These are phyloP conservation scores for Neoascia interrupta DNA, from an alignment of 2,888 invertebrate genomes.

Conservation along the genomic window DNA sequence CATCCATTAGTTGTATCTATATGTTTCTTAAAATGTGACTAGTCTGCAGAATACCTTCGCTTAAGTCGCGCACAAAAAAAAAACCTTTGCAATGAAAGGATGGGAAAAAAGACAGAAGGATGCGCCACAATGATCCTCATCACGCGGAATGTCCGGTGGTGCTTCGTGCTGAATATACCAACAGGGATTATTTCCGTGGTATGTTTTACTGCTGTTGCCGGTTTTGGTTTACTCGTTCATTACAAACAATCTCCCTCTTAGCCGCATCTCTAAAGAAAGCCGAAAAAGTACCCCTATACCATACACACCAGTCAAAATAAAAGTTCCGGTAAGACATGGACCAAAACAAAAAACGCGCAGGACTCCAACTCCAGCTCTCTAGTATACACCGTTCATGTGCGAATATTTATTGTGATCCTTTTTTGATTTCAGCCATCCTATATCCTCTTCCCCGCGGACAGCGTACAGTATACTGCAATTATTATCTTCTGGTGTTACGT, in stretches of 20 bases:
- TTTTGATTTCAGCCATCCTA: constrained; percentile 39
- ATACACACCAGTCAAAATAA: too few species aligned
- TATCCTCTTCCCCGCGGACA: neutral
- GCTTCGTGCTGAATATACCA: constrained; percentile 7
- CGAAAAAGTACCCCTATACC: too few species aligned
- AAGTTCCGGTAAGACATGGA: too few species aligned
- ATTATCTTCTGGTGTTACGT: constrained; percentile 37
- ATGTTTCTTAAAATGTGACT: too few species aligned
- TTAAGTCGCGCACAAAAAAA: too few species aligned
- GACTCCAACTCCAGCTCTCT: too few species aligned
- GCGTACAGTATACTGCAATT: constrained; percentile 44
- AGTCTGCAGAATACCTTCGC: too few species aligned
- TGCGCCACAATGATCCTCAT: constrained; percentile 52
- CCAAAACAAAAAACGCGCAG: too few species aligned
- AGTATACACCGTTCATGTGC: constrained; percentile 27
- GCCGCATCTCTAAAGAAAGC: too few species aligned
- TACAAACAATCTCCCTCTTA: too few species aligned
- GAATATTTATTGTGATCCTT: constrained; percentile 65
- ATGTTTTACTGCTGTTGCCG: constrained; percentile 50
- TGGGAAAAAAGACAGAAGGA: neutral
- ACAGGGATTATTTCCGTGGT: constrained; percentile 51
- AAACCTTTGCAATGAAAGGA: neutral
- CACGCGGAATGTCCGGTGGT: constrained; percentile 37
- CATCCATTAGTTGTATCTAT: too few species aligned
- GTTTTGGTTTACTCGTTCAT: constrained; percentile 25